Percentiles rank a stretch among this genome's conserved stretches.
phyloP scores from a whole-genome alignment of 2,113 vertebrate species.

The Micromys minutus region DNA sequence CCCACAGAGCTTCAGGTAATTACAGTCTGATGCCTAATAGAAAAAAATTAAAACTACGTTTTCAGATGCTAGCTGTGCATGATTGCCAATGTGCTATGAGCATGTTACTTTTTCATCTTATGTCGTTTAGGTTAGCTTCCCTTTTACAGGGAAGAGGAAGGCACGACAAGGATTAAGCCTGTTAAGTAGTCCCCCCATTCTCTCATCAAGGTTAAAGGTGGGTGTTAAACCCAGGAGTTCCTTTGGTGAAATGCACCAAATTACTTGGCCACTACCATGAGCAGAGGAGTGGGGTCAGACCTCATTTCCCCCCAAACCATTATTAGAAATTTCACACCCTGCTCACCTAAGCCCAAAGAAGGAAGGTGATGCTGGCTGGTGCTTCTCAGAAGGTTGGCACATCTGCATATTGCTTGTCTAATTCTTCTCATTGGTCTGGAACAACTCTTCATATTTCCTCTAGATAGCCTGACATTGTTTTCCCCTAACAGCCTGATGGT shows the following conservation, averaged over 20 bases:
- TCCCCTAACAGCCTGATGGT: not conserved
- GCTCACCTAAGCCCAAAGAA: conserved; percentile 63
- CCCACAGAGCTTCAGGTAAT: not conserved
- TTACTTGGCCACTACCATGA: conserved; percentile 69
- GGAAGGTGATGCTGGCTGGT: conserved; percentile 26
- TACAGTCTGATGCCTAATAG: not conserved
- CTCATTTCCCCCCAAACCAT: not conserved
- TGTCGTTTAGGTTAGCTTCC: conserved; percentile 42
- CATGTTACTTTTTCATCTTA: not conserved
- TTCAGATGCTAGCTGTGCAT: conserved; percentile 48
- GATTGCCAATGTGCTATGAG: not conserved
- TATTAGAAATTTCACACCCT: not conserved
- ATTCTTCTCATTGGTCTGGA: conserved; percentile 55
- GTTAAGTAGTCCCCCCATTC: not conserved
- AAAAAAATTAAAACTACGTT: not conserved
- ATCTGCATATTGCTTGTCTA: conserved; percentile 42
- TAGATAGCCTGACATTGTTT: conserved; percentile 36
- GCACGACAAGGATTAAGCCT: conserved; percentile 21
- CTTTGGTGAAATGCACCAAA: not conserved
- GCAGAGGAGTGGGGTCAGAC: conserved; percentile 62
- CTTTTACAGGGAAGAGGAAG: not conserved
- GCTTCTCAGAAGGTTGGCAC: conserved; percentile 43
- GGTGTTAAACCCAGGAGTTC: conserved; percentile 41
- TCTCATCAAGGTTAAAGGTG: conserved; percentile 27
- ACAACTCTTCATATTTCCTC: conserved; percentile 56